phyloP scores from a whole-genome alignment of 2,888 invertebrate species.

The Gonocerus acuteangulatus region DNA sequence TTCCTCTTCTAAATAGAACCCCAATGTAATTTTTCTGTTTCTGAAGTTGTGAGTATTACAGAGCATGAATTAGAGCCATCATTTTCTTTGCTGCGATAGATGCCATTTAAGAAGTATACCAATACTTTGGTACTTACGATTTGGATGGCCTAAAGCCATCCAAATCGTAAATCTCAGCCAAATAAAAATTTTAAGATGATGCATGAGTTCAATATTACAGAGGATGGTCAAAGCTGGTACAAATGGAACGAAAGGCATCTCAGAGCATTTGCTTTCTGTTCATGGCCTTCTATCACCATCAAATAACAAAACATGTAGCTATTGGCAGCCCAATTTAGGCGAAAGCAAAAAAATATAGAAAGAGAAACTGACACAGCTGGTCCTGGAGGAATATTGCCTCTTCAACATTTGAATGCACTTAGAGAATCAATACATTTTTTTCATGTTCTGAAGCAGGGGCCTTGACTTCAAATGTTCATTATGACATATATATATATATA shows the following conservation, averaged over 20 bases:
- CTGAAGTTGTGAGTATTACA: constrained; percentile 57
- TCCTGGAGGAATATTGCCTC: constrained; percentile 70
- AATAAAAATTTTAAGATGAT: constrained; percentile 68
- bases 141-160: constrained; percentile 67
- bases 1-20: constrained; percentile 43
- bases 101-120: constrained; percentile 76
- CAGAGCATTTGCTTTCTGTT: constrained; percentile 62
- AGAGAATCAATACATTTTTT: too few relatives aligned
- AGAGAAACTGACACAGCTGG: constrained; percentile 65
- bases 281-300: constrained; percentile 65
- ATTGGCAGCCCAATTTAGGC: constrained; percentile 53
- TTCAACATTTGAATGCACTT: too few relatives aligned
- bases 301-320: constrained; percentile 59
- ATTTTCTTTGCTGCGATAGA: constrained; percentile 75
- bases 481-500: too few relatives aligned
- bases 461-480: too few relatives aligned
- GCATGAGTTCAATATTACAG: constrained; percentile 75
- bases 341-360: constrained; percentile 58
- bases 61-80: constrained; percentile 53
- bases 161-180: constrained; percentile 80
- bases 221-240: constrained; percentile 72
- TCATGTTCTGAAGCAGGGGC: too few relatives aligned
- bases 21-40: constrained; percentile 56
- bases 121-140: constrained; percentile 57
- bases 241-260: constrained; percentile 70